Evolutionary conservation across 2,797 vertebrate genomes (phyloP).

Genomic region (Sus cebifrons): DNA sequence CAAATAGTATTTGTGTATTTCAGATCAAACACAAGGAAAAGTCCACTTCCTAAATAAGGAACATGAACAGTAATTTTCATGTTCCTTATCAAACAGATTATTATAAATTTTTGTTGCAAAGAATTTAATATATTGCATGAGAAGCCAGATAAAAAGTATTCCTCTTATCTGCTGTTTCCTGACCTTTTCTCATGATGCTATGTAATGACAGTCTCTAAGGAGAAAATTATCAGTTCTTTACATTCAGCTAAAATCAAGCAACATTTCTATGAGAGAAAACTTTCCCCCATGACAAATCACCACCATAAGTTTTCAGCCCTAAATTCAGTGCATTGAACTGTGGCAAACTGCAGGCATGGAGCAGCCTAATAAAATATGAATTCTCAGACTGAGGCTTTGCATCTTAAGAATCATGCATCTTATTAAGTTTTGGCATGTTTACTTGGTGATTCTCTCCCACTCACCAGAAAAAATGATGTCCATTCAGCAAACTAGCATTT

Average conservation of each 20-base stretch:
- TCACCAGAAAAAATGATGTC: not conserved
- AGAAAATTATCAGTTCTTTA: slow-evolving; percentile 73
- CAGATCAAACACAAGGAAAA: slow-evolving; percentile 1
- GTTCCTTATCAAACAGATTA: slow-evolving; percentile 15
- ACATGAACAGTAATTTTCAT: slow-evolving; percentile 16
- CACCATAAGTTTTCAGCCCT: slow-evolving; percentile 13
- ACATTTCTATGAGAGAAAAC: slow-evolving; percentile 77
- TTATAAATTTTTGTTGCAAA: not conserved
- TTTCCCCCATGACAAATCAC: slow-evolving; percentile 67
- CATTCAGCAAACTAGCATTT: not conserved
- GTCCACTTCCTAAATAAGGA: not conserved
- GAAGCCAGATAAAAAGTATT: not conserved
- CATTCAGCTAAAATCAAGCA: slow-evolving; percentile 74
- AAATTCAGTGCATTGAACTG: slow-evolving; percentile 63
- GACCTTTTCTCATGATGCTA: not conserved
- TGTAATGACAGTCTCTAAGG: slow-evolving; percentile 47
- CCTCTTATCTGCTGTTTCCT: slow-evolving; percentile 30
- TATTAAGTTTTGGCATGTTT: slow-evolving; percentile 8
- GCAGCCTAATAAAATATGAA: not conserved
- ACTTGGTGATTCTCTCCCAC: not conserved
- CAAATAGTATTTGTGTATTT: not conserved
- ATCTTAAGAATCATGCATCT: not conserved
- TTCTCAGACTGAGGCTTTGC: not conserved
- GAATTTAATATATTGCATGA: not conserved
- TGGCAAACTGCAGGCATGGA: slow-evolving; percentile 2